These are phyloP conservation scores for Anas georgica DNA, from an alignment of 2,797 vertebrate genomes.

Conservation along the genomic window DNA sequence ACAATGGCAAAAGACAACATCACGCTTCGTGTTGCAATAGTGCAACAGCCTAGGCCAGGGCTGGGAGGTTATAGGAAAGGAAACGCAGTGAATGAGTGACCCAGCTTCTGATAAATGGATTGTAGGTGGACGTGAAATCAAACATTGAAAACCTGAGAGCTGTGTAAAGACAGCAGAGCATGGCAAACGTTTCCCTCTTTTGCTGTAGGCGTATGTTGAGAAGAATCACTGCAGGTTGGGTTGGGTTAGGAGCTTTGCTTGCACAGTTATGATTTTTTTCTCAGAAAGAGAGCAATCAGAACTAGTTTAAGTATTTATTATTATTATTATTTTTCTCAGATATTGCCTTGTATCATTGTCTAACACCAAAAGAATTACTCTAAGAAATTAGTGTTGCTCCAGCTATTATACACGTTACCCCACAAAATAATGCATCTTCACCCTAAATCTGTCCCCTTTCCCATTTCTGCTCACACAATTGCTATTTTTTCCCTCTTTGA, in stretches of 20 bases:
- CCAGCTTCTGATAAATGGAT: not conserved
- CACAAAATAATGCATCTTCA: not conserved
- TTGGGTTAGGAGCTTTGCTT: not conserved
- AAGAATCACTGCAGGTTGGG: not conserved
- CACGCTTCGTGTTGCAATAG: not conserved
- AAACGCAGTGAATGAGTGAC: not conserved
- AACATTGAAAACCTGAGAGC: not conserved
- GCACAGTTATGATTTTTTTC: not conserved
- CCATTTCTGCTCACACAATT: fast-evolving
- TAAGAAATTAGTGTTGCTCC: not conserved
- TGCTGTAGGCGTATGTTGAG: not conserved
- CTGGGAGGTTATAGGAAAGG: not conserved
- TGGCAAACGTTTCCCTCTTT: not conserved
- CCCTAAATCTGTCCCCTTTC: not conserved
- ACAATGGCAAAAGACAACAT: fast-evolving
- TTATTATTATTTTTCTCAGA: too few species aligned
- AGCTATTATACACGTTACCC: fast-evolving
- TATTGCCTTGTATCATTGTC: not conserved
- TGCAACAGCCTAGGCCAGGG: not conserved
- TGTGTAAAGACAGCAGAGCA: not conserved
- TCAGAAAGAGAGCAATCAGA: not conserved
- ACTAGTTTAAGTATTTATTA: not conserved
- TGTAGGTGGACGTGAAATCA: not conserved
- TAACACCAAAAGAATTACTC: not conserved
- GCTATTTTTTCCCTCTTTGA: not conserved